Evolutionary conservation across 1,140 invertebrate genomes (phyloP).

Genomic region (Glomeris maerens): DNA sequence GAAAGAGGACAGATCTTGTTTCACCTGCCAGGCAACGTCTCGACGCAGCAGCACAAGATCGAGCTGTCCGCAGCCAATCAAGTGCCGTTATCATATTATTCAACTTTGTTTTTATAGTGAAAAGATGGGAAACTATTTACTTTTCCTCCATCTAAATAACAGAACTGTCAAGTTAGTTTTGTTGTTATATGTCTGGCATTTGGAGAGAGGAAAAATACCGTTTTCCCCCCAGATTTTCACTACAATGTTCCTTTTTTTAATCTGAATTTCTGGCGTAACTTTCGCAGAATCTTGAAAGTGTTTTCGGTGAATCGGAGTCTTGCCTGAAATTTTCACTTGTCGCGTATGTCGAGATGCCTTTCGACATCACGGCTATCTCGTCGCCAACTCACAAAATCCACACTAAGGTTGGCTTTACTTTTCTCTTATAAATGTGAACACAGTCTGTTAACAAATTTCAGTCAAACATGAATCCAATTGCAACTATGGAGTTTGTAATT

Average conservation of each 20-base stretch:
- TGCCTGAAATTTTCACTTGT: neutral
- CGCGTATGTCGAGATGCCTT: conserved; percentile 6
- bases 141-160: neutral
- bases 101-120: neutral
- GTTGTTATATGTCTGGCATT: neutral
- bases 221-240: neutral
- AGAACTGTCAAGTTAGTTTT: neutral
- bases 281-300: neutral
- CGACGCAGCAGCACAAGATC: neutral
- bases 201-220: neutral
- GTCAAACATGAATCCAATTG: too few species aligned
- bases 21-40: neutral
- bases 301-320: neutral
- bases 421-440: too few species aligned
- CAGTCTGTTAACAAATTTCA: too few species aligned
- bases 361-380: neutral
- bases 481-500: neutral
- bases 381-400: conserved; percentile 1
- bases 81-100: neutral
- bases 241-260: too few species aligned
- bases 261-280: too few species aligned
- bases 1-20: conserved; percentile 6
- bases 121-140: neutral
- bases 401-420: neutral
- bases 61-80: neutral